phyloP scores from a whole-genome alignment of 2,888 invertebrate genomes.

The Blastobasis adustella region DNA sequence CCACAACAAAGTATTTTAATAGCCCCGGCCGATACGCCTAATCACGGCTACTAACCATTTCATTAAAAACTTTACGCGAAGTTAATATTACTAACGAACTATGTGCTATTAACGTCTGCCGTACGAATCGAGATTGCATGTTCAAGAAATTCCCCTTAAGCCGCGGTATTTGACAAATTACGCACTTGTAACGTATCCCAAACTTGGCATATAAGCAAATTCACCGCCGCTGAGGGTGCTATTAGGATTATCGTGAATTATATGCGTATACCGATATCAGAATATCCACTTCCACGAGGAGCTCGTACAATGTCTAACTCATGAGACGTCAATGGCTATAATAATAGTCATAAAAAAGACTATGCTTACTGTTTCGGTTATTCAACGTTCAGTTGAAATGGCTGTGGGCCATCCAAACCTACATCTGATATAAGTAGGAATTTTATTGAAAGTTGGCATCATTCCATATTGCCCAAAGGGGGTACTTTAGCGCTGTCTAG shows the following conservation, averaged over 20 bases:
- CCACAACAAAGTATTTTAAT: constrained; percentile 11
- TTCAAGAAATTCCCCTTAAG: not conserved
- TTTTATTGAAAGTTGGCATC: constrained; percentile 48
- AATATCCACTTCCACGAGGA: constrained; percentile 10
- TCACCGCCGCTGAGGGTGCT: constrained; percentile 15
- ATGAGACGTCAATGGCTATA: constrained; percentile 17
- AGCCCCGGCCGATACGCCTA: constrained; percentile 2
- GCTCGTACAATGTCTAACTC: constrained; percentile 8
- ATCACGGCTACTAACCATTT: constrained; percentile 5
- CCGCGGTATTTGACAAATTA: constrained; percentile 4
- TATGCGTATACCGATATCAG: constrained; percentile 3
- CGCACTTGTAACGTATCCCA: constrained; percentile 3
- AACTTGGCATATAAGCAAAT: constrained; percentile 19
- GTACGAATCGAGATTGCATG: not conserved
- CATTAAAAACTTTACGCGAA: constrained; percentile 5
- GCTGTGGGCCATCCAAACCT: constrained; percentile 22
- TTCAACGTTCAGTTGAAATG: constrained; percentile 25
- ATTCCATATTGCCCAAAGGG: constrained; percentile 47
- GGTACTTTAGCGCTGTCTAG: constrained; percentile 31
- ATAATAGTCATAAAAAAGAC: constrained; percentile 23
- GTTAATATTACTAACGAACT: not conserved
- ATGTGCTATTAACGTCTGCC: not conserved
- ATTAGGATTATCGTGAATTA: constrained; percentile 22
- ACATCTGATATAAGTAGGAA: constrained; percentile 18
- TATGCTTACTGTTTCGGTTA: constrained; percentile 24